A percentile compares a stretch with the other conserved stretches of the same genome.
Conservation (phyloP, 2,888 invertebrate genomes). For the Camptogramma bilineatum region DNA sequence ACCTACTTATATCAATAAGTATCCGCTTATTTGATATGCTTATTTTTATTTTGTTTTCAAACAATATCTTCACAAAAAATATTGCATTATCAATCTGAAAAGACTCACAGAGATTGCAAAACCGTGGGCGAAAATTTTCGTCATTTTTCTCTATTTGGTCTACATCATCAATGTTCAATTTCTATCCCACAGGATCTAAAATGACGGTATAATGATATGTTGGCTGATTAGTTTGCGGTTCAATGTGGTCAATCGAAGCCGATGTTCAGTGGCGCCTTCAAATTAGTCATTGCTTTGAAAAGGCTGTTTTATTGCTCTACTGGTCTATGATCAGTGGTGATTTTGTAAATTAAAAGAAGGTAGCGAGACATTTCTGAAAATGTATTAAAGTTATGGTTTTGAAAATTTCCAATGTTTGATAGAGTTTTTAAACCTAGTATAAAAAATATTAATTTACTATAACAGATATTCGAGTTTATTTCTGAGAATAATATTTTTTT, state of each 20-base stretch:
- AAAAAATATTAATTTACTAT: no score
- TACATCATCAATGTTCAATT: conserved; percentile 8
- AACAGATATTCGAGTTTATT: no score
- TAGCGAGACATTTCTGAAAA: background rate
- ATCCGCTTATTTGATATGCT: no score
- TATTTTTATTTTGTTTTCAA: no score
- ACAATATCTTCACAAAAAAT: no score
- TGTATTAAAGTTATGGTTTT: background rate
- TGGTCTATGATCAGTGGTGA: conserved; percentile 37
- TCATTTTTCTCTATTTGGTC: conserved; percentile 7
- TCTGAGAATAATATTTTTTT: no score
- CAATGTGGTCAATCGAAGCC: conserved; percentile 60
- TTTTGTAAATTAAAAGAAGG: conserved; percentile 30
- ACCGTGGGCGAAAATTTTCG: background rate
- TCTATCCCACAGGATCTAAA: conserved; percentile 62
- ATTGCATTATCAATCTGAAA: no score
- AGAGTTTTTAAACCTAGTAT: no score
- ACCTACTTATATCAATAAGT: no score
- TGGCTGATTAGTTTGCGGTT: conserved; percentile 82
- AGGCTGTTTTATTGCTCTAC: conserved; percentile 49
- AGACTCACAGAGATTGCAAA: conserved; percentile 9
- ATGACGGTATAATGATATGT: conserved; percentile 77
- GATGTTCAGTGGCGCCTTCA: conserved; percentile 71
- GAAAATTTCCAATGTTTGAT: no score
- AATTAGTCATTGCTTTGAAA: conserved; percentile 67